A percentile compares a stretch with the other conserved stretches of the same genome.
These are phyloP conservation scores for Ethmia dodecea DNA, from an alignment of 2,888 invertebrate species.

Conservation along the genomic window DNA sequence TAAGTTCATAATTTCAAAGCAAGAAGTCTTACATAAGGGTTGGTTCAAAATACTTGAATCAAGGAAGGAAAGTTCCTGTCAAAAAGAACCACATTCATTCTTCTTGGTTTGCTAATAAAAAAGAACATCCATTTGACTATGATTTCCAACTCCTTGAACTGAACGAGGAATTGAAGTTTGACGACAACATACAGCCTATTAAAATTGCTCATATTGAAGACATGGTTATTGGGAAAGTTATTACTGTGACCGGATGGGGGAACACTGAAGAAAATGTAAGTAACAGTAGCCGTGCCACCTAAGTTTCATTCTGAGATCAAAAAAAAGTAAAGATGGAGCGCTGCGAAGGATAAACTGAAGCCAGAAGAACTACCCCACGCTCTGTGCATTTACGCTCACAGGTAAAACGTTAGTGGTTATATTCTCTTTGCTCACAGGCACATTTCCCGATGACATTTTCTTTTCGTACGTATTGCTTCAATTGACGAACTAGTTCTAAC, in stretches of 20 bases:
- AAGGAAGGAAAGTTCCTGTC: conserved; percentile 39
- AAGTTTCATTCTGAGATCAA: too few relatives aligned
- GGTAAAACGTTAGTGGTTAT: too few relatives aligned
- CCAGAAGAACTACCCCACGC: too few relatives aligned
- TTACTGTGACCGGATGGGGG: conserved; percentile 68
- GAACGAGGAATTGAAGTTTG: conserved; percentile 38
- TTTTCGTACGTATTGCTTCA: too few relatives aligned
- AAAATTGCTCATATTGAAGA: conserved; percentile 60
- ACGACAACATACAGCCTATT: conserved; percentile 49
- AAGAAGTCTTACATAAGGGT: conserved; percentile 52
- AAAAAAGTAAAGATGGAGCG: too few relatives aligned
- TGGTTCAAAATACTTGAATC: conserved; percentile 55
- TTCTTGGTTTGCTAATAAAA: conserved; percentile 40
- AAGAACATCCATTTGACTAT: conserved; percentile 62
- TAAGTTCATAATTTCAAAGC: too few relatives aligned
- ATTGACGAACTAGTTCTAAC: too few relatives aligned
- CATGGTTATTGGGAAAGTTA: conserved; percentile 57
- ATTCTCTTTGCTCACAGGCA: too few relatives aligned
- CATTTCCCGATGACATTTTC: too few relatives aligned
- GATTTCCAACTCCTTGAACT: conserved; percentile 61
- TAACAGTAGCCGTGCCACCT: not conserved
- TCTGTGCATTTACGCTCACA: too few relatives aligned
- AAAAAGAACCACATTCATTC: conserved; percentile 45
- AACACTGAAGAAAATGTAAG: conserved; percentile 64
- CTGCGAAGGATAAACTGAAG: too few relatives aligned